Evolutionary conservation across 2,888 invertebrate species (phyloP).

Genomic region (Drosophila meridionalis): DNA sequence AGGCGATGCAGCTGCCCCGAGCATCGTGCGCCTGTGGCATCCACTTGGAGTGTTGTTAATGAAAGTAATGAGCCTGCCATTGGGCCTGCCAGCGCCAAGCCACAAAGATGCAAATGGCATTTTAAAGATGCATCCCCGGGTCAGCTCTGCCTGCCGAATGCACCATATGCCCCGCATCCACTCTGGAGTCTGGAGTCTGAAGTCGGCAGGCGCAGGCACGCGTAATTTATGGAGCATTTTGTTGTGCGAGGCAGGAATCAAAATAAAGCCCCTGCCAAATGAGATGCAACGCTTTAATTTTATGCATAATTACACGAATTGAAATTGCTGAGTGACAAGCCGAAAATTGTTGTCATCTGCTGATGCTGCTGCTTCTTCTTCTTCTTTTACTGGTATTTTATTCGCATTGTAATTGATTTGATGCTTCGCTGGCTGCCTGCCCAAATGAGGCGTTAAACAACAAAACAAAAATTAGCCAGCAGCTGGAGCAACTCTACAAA

Average conservation of each 20-base stretch:
- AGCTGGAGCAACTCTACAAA: constrained; percentile 25
- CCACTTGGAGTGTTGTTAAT: constrained; percentile 76
- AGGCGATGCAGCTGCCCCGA: constrained; percentile 57
- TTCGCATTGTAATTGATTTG: constrained; percentile 66
- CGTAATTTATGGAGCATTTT: constrained; percentile 81
- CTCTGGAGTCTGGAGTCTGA: background rate
- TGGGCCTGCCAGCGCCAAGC: constrained; percentile 62
- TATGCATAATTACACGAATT: constrained; percentile 81
- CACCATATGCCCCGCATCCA: background rate
- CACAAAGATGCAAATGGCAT: constrained; percentile 84
- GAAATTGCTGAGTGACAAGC: constrained; percentile 78
- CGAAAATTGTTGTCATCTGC: constrained; percentile 38
- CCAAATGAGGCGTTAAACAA: constrained; percentile 61
- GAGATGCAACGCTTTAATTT: constrained; percentile 81
- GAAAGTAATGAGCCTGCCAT: constrained; percentile 79
- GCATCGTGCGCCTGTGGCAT: constrained; percentile 64
- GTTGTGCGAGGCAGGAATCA: constrained; percentile 50
- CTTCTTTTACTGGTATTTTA: background rate
- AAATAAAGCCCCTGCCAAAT: constrained; percentile 67
- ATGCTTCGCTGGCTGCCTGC: constrained; percentile 51
- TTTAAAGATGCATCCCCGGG: constrained; percentile 82
- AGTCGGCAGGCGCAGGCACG: constrained; percentile 63
- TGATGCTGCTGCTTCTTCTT: constrained; percentile 24
- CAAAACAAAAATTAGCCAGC: constrained; percentile 21
- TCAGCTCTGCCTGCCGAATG: constrained; percentile 45